A percentile compares a stretch with the other conserved stretches of the same genome.
Evolutionary conservation across 2,113 vertebrate genomes (phyloP).

Genomic region (Rattus norvegicus): GRCr8 NC_086023.1:77387001-77387500

Average conservation of each 20-base stretch:
- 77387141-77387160: background rate
- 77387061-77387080: background rate
- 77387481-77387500: conserved; percentile 79
- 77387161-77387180: too few relatives aligned
- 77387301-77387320: too few relatives aligned
- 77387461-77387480: conserved; percentile 86
- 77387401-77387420: background rate
- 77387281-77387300: background rate
- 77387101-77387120: background rate
- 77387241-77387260: background rate
- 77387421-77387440: conserved; percentile 65
- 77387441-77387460: conserved; percentile 82
- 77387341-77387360: background rate
- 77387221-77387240: background rate
- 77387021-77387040: background rate
- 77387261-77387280: background rate
- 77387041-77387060: background rate
- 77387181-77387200: background rate
- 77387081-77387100: background rate
- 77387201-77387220: background rate
- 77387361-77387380: background rate
- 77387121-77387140: background rate
- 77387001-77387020: background rate
- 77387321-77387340: background rate
- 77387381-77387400: background rate